Evolutionary conservation across 1,140 invertebrate species (phyloP).

Genomic region (Rhopalosiphum padi): DNA sequence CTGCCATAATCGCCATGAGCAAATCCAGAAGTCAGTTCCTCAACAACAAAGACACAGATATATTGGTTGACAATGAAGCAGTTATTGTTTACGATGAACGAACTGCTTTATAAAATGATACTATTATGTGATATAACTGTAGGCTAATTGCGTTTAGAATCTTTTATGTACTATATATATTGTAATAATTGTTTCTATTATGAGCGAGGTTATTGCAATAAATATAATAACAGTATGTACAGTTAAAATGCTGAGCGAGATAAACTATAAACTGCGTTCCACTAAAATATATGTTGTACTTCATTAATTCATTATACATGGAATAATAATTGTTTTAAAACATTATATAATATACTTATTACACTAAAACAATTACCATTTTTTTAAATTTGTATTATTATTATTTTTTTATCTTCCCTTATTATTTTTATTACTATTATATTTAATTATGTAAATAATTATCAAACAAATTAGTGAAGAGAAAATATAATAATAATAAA

Average conservation of each 20-base stretch:
- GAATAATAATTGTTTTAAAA: not conserved
- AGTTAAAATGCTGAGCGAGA: not conserved
- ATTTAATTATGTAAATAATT: not conserved
- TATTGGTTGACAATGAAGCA: conserved; percentile 72
- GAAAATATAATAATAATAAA: conserved; percentile 20
- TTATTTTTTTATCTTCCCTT: not conserved
- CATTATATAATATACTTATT: not conserved
- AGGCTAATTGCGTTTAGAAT: not conserved
- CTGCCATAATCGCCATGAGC: conserved; percentile 76
- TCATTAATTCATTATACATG: not conserved
- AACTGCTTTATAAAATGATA: conserved; percentile 69
- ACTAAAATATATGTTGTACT: not conserved
- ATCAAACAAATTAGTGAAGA: not conserved
- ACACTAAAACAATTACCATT: not conserved
- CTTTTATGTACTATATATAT: conserved; percentile 6
- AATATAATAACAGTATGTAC: not conserved
- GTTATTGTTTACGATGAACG: conserved; percentile 78
- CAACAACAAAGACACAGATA: conserved; percentile 67
- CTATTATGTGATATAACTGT: conserved; percentile 37
- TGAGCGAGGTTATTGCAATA: not conserved
- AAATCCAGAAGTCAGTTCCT: conserved; percentile 75
- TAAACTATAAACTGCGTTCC: not conserved
- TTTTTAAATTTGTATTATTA: conserved; percentile 5
- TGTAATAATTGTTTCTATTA: conserved; percentile 17
- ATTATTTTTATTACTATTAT: not conserved